Base-by-base conservation (phyloP, 2,797 vertebrate species). In the Alca torda region DNA sequence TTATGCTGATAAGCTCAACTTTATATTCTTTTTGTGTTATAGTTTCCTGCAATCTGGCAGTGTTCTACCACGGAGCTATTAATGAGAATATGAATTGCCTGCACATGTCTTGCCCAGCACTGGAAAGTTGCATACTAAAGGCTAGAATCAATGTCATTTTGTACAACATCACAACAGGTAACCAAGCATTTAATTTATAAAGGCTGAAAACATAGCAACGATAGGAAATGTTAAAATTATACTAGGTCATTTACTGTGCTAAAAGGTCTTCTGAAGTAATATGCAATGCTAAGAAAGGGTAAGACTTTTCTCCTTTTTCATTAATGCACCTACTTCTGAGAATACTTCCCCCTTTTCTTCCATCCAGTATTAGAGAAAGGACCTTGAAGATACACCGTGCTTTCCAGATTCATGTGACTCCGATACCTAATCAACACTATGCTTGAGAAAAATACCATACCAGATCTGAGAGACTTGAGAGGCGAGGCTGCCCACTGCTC, bases 1-100 rank as follows among this genome's bases (percentile, higher is more conserved):
- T 39, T 35, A 76, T 46, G 16, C 50, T 46, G 37, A 50, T 57
- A 74, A 89, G 23, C 18, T 57, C 39, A 73, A 1, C n/a, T 81
- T 84, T 41, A 33, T 41, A 30, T 84, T 91, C 50, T 81, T 94
- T 85, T 26, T 91, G 74, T 31, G 21, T 93, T 95, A 3, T 67
- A 99, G 99, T 98, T 83, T 99, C 99, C 96, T 99, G 99, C 95
- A 99, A 99, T 87, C 82, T 99, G 98, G 99, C 99, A 31, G 98
- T 99, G 94, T 99, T 99, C 98, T 98, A 99, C 97, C 98, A 98
- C 6, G 98, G 99, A 53, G 96, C 97, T 39, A 92, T 97, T 68
- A 97, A 98, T 35, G 98, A 98, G 83, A 98, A 95, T 6, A 97
- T 94, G 70, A 99, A 99, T 97, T 99, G 99, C 95, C 98, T 99